Conservation (phyloP, 2,888 invertebrate species). For the Tineola bisselliella region DNA sequence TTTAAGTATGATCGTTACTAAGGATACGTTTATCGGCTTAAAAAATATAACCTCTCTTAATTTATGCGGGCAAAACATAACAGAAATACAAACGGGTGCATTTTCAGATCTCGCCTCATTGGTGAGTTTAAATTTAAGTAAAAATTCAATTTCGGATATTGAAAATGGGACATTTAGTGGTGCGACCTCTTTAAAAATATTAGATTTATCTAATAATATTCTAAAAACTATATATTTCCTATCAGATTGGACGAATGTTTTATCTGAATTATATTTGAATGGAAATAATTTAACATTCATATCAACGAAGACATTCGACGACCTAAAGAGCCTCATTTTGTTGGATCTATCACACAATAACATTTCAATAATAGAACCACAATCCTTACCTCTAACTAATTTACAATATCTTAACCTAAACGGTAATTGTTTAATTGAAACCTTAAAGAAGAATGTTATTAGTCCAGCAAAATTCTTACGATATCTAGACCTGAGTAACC, state of each 20-base stretch:
- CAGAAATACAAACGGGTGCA: conserved; percentile 27
- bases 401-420: conserved; percentile 40
- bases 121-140: conserved; percentile 35
- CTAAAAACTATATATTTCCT: conserved; percentile 34
- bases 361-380: conserved; percentile 32
- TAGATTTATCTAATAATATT: conserved; percentile 43
- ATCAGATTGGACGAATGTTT: conserved; percentile 25
- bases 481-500: conserved; percentile 39
- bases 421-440: conserved; percentile 34
- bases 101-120: conserved; percentile 32
- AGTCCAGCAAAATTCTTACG: conserved; percentile 43
- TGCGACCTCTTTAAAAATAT: conserved; percentile 22
- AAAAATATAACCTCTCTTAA: conserved; percentile 28
- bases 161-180: conserved; percentile 32
- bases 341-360: conserved; percentile 43
- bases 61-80: conserved; percentile 35
- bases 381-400: conserved; percentile 37
- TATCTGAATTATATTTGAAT: conserved; percentile 37
- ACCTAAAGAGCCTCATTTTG: conserved; percentile 30
- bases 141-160: conserved; percentile 31
- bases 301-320: conserved; percentile 27
- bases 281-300: conserved; percentile 34
- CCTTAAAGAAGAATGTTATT: conserved; percentile 30
- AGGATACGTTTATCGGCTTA: conserved; percentile 37
- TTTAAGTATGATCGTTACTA: conserved; percentile 31